phyloP scores from a whole-genome alignment of 2,797 vertebrate genomes.

The Pipistrellus kuhlii region DNA sequence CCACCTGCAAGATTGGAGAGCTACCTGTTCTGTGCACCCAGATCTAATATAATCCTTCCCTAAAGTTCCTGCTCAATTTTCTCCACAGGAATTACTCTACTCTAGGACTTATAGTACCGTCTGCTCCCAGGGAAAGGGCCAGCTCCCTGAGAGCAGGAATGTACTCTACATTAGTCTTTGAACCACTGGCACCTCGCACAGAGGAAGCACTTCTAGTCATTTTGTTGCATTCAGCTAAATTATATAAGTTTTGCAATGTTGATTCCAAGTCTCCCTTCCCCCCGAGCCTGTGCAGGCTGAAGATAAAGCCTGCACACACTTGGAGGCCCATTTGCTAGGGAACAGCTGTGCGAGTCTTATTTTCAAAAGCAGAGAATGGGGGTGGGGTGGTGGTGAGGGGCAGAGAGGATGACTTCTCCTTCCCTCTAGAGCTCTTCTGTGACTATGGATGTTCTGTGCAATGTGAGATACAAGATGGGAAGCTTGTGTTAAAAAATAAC shows the following conservation, averaged over 20 bases:
- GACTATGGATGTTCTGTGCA: not conserved
- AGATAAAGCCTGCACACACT: not conserved
- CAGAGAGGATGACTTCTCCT: not conserved
- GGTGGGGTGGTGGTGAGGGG: not conserved
- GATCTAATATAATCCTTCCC: not conserved
- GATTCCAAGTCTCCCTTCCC: not conserved
- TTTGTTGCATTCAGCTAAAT: not conserved
- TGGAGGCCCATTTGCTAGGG: not conserved
- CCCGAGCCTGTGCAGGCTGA: not conserved
- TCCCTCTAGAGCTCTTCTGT: not conserved
- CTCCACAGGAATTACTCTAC: not conserved
- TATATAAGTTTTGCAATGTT: not conserved
- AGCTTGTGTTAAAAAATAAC: slow-evolving; percentile 34
- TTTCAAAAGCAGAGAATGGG: slow-evolving; percentile 47
- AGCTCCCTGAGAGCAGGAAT: not conserved
- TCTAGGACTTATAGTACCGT: not conserved
- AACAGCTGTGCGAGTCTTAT: slow-evolving; percentile 34
- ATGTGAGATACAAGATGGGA: not conserved
- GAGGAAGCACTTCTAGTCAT: not conserved
- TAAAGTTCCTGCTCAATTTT: slow-evolving; percentile 4
- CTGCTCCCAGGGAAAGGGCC: slow-evolving; percentile 1
- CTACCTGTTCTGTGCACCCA: not conserved
- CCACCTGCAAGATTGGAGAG: not conserved
- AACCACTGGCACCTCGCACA: not conserved
- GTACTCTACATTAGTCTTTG: not conserved